phyloP scores from a whole-genome alignment of 2,888 invertebrate genomes.

The Oasisia sp. region DNA sequence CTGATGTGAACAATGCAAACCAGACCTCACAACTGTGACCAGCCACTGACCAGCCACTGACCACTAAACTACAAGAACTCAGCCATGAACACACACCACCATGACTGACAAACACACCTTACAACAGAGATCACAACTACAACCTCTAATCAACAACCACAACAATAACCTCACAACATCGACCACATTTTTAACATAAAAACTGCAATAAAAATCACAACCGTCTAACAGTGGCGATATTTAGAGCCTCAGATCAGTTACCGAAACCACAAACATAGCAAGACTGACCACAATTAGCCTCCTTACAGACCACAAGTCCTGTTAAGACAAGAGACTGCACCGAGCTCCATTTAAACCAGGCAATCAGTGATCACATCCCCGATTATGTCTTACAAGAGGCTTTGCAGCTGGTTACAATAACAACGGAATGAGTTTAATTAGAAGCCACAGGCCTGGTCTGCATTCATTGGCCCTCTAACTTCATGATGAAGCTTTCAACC shows the following conservation, averaged over 20 bases:
- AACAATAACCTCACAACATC: background rate
- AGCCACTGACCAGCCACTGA: no score
- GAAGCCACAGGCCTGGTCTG: background rate
- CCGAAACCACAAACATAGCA: background rate
- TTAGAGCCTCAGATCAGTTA: background rate
- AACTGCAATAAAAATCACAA: background rate
- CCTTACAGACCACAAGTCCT: background rate
- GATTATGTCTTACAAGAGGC: conserved; percentile 17
- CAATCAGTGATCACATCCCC: background rate
- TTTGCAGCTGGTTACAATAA: background rate
- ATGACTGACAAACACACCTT: no score
- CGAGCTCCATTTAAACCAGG: background rate
- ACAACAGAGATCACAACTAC: no score
- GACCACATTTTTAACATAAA: background rate
- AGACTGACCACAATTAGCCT: background rate
- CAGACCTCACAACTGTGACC: background rate
- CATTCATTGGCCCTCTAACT: background rate
- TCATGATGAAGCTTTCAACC: background rate
- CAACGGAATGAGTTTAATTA: background rate
- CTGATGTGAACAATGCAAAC: background rate
- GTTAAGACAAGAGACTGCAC: background rate
- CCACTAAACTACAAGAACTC: no score
- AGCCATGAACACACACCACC: no score
- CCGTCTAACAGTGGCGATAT: background rate
- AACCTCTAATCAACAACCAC: no score